These are phyloP conservation scores for Bos javanicus DNA, from an alignment of 2,113 vertebrate genomes.

Conservation along the genomic window DNA sequence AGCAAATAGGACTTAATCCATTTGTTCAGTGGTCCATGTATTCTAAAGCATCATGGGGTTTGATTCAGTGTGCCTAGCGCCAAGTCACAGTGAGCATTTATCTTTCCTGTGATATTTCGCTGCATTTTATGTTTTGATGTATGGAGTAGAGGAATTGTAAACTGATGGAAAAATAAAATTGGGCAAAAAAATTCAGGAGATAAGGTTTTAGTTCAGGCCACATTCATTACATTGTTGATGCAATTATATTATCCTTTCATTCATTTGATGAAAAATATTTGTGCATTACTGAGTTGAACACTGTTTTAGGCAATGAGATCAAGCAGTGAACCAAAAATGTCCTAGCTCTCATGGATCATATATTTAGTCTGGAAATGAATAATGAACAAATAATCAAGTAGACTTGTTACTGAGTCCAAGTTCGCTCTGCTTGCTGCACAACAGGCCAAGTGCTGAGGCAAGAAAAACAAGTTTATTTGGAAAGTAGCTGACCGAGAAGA, in stretches of 20 bases:
- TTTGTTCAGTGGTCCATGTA: neutral
- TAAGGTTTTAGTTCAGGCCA: neutral
- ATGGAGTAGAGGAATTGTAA: neutral
- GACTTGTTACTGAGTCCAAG: neutral
- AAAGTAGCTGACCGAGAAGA: neutral
- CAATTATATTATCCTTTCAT: neutral
- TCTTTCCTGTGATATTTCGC: neutral
- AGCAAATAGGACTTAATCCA: neutral
- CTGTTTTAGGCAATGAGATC: neutral
- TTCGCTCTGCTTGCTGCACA: neutral
- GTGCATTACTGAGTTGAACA: neutral
- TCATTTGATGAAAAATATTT: neutral
- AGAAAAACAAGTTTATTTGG: neutral
- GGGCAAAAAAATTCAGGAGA: neutral
- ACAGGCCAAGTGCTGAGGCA: neutral
- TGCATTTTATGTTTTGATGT: neutral
- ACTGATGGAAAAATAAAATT: neutral
- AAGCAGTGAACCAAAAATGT: neutral
- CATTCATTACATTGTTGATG: neutral
- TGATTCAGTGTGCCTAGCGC: neutral
- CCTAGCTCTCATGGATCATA: neutral
- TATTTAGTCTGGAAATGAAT: neutral
- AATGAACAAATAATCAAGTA: slow-evolving; percentile 4
- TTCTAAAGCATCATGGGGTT: neutral
- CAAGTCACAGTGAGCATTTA: neutral